phyloP scores from a whole-genome alignment of 2,113 vertebrate genomes.

The Xyliphius kryptos region DNA sequence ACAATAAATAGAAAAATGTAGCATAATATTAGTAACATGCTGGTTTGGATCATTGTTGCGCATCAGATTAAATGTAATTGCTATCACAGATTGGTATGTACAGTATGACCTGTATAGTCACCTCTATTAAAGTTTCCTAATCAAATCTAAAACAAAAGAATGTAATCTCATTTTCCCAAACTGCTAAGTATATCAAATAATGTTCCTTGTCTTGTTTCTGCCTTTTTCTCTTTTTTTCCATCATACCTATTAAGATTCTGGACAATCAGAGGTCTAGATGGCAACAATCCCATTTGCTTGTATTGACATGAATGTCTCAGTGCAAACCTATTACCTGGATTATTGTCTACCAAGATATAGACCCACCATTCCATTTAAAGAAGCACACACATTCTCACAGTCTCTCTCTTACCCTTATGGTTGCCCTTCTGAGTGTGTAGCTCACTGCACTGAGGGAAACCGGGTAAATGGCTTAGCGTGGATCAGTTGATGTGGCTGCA shows the following conservation, averaged over 20 bases:
- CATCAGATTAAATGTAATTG: no score
- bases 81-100: no score
- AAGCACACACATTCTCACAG: constrained; percentile 54
- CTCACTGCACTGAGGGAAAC: constrained; percentile 64
- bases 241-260: constrained; percentile 32
- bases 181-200: constrained; percentile 33
- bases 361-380: constrained; percentile 71
- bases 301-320: constrained; percentile 72
- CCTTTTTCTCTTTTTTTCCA: neutral
- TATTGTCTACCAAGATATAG: constrained; percentile 67
- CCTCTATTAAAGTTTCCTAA: no score
- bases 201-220: constrained; percentile 5
- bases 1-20: no score
- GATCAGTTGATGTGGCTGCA: constrained; percentile 76
- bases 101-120: no score
- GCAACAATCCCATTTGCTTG: constrained; percentile 69
- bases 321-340: constrained; percentile 71
- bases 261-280: constrained; percentile 55
- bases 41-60: no score
- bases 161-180: constrained; percentile 36
- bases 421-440: constrained; percentile 57
- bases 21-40: no score
- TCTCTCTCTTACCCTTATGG: constrained; percentile 46
- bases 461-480: constrained; percentile 78
- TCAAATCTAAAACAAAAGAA: neutral